phyloP scores from a whole-genome alignment of 2,888 invertebrate genomes.

The Heliconius ethilla region DNA sequence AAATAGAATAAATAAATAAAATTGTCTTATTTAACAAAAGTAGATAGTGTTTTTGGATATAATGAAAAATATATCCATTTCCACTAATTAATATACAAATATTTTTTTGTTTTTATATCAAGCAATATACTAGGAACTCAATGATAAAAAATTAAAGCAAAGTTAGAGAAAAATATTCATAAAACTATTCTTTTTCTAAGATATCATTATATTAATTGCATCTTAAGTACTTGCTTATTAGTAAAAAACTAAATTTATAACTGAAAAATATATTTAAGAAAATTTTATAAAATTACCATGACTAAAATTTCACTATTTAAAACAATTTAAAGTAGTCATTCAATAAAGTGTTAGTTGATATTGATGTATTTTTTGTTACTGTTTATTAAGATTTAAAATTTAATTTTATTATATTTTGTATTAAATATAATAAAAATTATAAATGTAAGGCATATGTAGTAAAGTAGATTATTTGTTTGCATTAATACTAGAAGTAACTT shows the following conservation, averaged over 20 bases:
- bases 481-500: constrained; percentile 34
- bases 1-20: background rate
- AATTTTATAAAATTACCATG: background rate
- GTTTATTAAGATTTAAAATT: background rate
- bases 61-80: too few relatives aligned
- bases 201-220: background rate
- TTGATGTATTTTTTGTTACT: background rate
- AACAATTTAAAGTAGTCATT: too few relatives aligned
- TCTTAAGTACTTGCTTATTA: background rate
- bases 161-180: background rate
- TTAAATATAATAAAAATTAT: background rate
- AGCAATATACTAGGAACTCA: background rate
- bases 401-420: background rate
- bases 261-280: background rate
- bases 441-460: background rate
- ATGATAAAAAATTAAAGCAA: background rate
- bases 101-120: background rate
- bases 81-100: background rate
- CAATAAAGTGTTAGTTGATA: background rate
- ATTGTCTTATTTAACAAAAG: background rate
- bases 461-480: constrained; percentile 31
- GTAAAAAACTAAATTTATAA: background rate
- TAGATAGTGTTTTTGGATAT: too few relatives aligned
- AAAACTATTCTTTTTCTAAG: background rate
- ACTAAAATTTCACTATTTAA: too few relatives aligned